Conservation (phyloP, 2,797 vertebrate species). For the Eidolon dupreanum region DNA sequence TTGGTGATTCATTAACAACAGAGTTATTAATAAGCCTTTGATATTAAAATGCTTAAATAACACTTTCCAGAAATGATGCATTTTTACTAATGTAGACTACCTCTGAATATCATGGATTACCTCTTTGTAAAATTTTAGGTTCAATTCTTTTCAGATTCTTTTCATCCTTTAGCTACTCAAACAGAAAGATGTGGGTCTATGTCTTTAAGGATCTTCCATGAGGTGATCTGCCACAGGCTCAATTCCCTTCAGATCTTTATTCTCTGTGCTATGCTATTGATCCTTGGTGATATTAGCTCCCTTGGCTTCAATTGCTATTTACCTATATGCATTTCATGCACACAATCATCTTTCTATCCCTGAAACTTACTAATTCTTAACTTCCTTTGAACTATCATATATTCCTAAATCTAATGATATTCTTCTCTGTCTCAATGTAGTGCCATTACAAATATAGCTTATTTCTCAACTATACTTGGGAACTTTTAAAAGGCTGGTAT, state of each 20-base stretch:
- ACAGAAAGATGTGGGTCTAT: background rate
- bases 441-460: background rate
- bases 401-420: background rate
- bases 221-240: background rate
- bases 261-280: background rate
- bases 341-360: background rate
- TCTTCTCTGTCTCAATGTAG: background rate
- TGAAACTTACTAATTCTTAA: background rate
- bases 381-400: background rate
- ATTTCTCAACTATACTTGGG: background rate
- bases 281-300: background rate
- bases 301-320: background rate
- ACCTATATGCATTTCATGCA: background rate
- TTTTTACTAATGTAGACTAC: background rate
- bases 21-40: background rate
- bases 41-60: conserved; percentile 22
- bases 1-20: background rate
- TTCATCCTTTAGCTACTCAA: background rate
- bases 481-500: background rate
- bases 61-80: background rate
- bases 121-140: background rate
- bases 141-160: background rate
- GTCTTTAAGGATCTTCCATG: background rate
- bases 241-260: background rate
- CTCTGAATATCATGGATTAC: background rate